These are phyloP conservation scores for Manis crassicaudata DNA, from an alignment of 2,797 vertebrate genomes.

Conservation along the genomic window DNA sequence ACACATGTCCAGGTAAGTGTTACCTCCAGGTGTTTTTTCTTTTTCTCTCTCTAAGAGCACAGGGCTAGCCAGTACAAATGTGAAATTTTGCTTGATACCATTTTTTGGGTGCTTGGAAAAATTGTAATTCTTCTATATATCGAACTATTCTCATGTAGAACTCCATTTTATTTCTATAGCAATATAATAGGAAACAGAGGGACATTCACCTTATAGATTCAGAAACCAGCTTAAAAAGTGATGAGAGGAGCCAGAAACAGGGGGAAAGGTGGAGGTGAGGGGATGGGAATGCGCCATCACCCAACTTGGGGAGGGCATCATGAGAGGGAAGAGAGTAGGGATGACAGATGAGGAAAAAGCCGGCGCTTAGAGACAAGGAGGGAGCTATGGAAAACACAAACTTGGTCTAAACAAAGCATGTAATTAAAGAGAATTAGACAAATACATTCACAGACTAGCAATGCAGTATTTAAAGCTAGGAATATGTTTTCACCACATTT, in stretches of 20 bases:
- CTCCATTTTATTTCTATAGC: slow-evolving; percentile 4
- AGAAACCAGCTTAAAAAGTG: slow-evolving; percentile 28
- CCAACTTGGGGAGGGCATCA: too few species aligned
- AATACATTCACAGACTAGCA: neutral
- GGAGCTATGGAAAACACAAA: neutral
- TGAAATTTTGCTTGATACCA: neutral
- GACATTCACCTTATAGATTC: neutral
- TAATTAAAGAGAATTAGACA: neutral
- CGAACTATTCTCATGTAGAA: neutral
- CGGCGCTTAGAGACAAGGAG: neutral
- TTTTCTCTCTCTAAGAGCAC: neutral
- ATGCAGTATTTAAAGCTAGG: neutral
- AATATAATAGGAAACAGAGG: slow-evolving; percentile 17
- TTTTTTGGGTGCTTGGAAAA: slow-evolving; percentile 42
- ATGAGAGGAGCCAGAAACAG: neutral
- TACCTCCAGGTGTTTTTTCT: neutral
- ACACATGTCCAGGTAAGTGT: neutral
- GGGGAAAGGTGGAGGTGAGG: neutral
- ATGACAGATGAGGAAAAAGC: neutral
- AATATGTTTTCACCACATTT: neutral
- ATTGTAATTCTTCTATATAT: neutral
- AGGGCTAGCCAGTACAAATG: neutral
- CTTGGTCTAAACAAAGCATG: neutral
- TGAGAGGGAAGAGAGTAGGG: neutral
- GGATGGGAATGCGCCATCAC: neutral